Evolutionary conservation across 2,113 vertebrate genomes (phyloP).

Genomic region (Casuarius casuarius): DNA sequence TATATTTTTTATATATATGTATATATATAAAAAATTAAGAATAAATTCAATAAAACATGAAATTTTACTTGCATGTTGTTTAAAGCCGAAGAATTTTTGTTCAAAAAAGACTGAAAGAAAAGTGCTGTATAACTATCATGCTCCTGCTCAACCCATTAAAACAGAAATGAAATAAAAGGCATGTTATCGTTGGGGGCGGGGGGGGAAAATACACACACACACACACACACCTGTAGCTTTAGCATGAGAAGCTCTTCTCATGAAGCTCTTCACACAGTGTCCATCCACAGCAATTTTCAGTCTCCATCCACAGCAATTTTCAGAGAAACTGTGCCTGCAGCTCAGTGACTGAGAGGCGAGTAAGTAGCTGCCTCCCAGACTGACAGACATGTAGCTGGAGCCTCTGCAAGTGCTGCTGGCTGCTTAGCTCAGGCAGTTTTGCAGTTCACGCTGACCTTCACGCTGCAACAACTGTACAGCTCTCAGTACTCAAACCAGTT

Average conservation of each 20-base stretch:
- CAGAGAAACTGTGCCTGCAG: not conserved
- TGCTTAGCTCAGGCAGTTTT: rapidly evolving
- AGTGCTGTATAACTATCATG: not conserved
- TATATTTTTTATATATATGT: not conserved
- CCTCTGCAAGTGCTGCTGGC: not conserved
- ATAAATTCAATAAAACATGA: not conserved
- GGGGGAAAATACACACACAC: too few relatives aligned
- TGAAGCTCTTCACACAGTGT: not conserved
- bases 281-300: not conserved
- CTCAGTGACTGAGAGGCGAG: not conserved
- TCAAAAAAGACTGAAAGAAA: not conserved
- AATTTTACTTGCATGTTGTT: not conserved
- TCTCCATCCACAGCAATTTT: not conserved
- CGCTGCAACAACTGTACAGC: not conserved
- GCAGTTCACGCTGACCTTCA: not conserved
- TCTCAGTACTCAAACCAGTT: not conserved
- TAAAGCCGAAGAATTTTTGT: not conserved
- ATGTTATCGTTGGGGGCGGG: not conserved
- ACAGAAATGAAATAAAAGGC: not conserved
- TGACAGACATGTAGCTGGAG: not conserved
- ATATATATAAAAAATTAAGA: not conserved
- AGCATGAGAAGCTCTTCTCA: not conserved
- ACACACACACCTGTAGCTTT: not conserved
- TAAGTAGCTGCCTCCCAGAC: not conserved
- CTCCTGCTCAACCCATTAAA: not conserved